Evolutionary conservation across 2,113 vertebrate genomes (phyloP).

Genomic region (Caloenas nicobarica): DNA sequence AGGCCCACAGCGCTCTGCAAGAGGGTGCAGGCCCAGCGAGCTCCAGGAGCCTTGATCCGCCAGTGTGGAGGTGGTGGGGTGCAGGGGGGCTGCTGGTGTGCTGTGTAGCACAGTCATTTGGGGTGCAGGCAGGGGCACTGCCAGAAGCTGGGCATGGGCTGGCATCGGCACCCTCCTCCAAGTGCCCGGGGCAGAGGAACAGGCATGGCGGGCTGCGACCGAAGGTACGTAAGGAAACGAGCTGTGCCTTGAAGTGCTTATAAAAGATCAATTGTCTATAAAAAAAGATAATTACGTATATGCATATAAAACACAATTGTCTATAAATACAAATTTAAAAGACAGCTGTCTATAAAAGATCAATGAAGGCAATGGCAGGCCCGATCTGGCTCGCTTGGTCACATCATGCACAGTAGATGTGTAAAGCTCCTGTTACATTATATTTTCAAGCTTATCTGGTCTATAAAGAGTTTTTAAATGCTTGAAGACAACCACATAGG

Average conservation of each 20-base stretch:
- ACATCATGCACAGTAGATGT: rapidly evolving
- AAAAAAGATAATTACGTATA: too few species aligned
- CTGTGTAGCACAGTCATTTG: rapidly evolving
- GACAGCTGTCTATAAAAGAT: not conserved
- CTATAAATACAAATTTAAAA: too few species aligned
- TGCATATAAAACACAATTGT: too few species aligned
- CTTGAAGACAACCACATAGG: not conserved
- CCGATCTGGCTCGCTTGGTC: rapidly evolving
- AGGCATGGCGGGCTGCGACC: not conserved
- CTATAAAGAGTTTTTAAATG: not conserved
- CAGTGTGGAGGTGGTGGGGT: rapidly evolving
- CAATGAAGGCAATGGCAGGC: not conserved
- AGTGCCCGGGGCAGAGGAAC: not conserved
- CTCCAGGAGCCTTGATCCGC: not conserved
- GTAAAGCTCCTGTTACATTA: not conserved
- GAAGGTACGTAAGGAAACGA: not conserved
- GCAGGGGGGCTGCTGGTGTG: rapidly evolving
- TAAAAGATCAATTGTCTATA: not conserved
- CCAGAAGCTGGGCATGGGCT: not conserved
- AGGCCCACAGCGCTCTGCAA: not conserved
- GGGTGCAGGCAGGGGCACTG: not conserved
- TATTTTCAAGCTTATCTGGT: not conserved
- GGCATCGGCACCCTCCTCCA: not conserved
- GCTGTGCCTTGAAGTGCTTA: not conserved
- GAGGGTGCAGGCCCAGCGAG: rapidly evolving